Percentiles rank a stretch among this genome's conserved stretches.
These are phyloP conservation scores for Bothrops jararaca DNA, from an alignment of 2,113 vertebrate species.

Conservation along the genomic window DNA sequence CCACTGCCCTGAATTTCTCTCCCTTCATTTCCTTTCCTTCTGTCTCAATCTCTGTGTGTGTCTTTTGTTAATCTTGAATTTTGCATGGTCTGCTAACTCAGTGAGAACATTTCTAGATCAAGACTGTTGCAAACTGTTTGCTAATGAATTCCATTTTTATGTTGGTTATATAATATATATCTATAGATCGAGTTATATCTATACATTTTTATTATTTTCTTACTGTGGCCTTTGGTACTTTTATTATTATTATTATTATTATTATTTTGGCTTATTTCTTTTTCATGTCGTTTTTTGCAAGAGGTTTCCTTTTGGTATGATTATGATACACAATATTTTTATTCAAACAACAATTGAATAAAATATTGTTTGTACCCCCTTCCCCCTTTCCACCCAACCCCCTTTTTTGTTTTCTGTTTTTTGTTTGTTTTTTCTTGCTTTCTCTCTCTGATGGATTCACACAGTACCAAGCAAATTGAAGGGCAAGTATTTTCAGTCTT, in stretches of 20 bases:
- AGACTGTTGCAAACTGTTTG: constrained; percentile 72
- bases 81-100: constrained; percentile 68
- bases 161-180: constrained; percentile 66
- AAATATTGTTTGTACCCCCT: constrained; percentile 99
- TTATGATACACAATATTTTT: constrained; percentile 99
- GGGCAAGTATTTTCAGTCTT: constrained; percentile 99
- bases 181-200: constrained; percentile 65
- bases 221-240: constrained; percentile 53
- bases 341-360: constrained; percentile 99
- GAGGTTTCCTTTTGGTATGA: constrained; percentile 85
- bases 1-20: background rate
- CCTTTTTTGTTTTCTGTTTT: constrained; percentile 91
- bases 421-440: constrained; percentile 98
- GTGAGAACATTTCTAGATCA: constrained; percentile 63
- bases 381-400: constrained; percentile 86
- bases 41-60: background rate
- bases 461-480: constrained; percentile 90
- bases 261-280: constrained; percentile 57
- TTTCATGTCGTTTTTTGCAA: constrained; percentile 77
- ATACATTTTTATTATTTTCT: constrained; percentile 57
- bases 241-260: constrained; percentile 50
- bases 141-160: constrained; percentile 68
- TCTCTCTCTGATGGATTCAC: constrained; percentile 99
- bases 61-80: constrained; percentile 7
- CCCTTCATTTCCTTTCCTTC: background rate